phyloP scores from a whole-genome alignment of 2,113 vertebrate species.

The Oncorhynchus masou region DNA sequence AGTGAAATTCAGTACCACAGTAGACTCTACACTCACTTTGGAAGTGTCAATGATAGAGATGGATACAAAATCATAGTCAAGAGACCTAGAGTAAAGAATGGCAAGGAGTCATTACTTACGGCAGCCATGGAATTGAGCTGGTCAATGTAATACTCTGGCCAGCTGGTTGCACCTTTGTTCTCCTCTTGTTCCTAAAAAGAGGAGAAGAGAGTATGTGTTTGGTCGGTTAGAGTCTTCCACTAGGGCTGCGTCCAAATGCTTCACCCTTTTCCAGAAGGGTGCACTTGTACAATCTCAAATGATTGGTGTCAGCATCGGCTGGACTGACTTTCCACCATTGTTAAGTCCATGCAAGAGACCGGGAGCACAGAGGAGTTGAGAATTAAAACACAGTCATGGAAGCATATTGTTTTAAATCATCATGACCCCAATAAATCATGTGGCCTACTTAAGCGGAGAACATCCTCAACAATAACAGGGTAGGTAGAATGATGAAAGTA shows the following conservation, averaged over 20 bases:
- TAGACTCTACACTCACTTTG: neutral
- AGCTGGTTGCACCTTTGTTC: constrained; percentile 89
- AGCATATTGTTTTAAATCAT: too few relatives aligned
- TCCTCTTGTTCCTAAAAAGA: constrained; percentile 85
- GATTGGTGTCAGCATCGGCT: too few relatives aligned
- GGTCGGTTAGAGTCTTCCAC: neutral
- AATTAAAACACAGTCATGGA: too few relatives aligned
- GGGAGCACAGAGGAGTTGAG: too few relatives aligned
- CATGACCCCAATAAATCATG: neutral
- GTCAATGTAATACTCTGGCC: constrained; percentile 94
- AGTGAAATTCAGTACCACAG: neutral
- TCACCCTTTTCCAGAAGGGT: too few relatives aligned
- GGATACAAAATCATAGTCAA: neutral
- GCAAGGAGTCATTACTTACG: constrained; percentile 73
- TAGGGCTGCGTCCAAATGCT: too few relatives aligned
- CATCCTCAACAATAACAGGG: neutral
- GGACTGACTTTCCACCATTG: too few relatives aligned
- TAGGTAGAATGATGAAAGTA: neutral
- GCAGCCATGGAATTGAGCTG: constrained; percentile 90
- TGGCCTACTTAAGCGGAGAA: neutral
- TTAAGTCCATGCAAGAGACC: too few relatives aligned
- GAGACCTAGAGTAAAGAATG: neutral
- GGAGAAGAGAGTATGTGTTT: neutral
- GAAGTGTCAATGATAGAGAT: neutral
- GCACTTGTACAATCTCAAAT: too few relatives aligned